Percentiles rank a stretch among this genome's conserved stretches.
Evolutionary conservation across 2,113 vertebrate species (phyloP).

Genomic region (Sturnira hondurensis): DNA sequence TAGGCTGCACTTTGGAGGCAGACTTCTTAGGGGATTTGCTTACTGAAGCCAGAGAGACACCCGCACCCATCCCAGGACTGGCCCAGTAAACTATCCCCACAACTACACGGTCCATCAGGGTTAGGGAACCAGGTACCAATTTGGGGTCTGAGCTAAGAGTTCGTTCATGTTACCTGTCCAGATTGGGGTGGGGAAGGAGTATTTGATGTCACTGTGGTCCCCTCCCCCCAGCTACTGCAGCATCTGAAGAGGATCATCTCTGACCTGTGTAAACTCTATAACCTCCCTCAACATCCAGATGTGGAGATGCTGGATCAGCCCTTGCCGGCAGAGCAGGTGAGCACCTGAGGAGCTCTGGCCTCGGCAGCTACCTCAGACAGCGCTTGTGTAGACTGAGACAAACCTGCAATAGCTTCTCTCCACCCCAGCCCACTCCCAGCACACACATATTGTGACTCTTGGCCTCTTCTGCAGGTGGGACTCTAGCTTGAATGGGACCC

Average conservation of each 20-base stretch:
- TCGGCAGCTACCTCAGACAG: neutral
- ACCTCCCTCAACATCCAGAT: conserved; percentile 97
- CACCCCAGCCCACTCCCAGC: rapidly evolving
- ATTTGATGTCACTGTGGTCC: conserved; percentile 12
- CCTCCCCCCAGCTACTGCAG: conserved; percentile 88
- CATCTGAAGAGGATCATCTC: conserved; percentile 97
- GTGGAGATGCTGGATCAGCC: conserved; percentile 99
- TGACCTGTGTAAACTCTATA: conserved; percentile 97
- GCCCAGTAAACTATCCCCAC: neutral
- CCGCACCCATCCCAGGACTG: neutral
- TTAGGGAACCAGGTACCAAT: neutral
- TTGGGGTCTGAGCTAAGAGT: neutral
- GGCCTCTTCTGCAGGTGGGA: neutral
- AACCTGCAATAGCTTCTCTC: neutral
- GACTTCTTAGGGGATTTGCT: neutral
- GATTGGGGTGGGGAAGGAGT: neutral
- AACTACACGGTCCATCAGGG: neutral
- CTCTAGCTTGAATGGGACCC: neutral
- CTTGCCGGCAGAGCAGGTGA: conserved; percentile 92
- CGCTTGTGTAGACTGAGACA: neutral
- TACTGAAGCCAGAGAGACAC: neutral
- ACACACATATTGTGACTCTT: neutral
- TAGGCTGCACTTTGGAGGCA: neutral
- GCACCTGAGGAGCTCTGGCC: neutral
- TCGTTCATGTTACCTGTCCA: neutral